A percentile compares a stretch with the other conserved stretches of the same genome.
phyloP scores from a whole-genome alignment of 2,888 invertebrate genomes.

The Macaria notata region DNA sequence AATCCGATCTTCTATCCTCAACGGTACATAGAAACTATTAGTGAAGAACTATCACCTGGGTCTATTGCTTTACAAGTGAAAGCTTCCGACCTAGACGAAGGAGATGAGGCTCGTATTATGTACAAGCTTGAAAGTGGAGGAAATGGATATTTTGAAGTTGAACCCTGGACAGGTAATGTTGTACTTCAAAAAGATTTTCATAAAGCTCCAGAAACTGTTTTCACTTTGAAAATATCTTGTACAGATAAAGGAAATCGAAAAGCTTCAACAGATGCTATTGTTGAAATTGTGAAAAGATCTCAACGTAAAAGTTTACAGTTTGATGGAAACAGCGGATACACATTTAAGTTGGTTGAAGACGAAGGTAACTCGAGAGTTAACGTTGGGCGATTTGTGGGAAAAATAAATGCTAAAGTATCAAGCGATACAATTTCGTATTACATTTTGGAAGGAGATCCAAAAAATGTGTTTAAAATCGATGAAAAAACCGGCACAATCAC shows the following conservation, averaged over 20 bases:
- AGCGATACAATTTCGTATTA: slow-evolving; percentile 87
- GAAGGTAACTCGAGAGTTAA: slow-evolving; percentile 83
- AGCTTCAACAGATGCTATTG: slow-evolving; percentile 88
- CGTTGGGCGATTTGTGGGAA: slow-evolving; percentile 88
- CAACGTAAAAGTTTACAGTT: slow-evolving; percentile 89
- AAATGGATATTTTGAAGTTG: slow-evolving; percentile 90
- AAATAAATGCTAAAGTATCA: slow-evolving; percentile 84
- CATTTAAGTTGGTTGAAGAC: slow-evolving; percentile 93
- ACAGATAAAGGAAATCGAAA: slow-evolving; percentile 90
- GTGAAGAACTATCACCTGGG: slow-evolving; percentile 85
- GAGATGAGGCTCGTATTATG: slow-evolving; percentile 92
- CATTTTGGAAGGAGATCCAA: slow-evolving; percentile 91
- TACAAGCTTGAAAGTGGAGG: slow-evolving; percentile 91
- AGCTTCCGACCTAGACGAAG: slow-evolving; percentile 93
- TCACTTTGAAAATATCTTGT: slow-evolving; percentile 89
- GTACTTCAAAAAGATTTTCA: slow-evolving; percentile 85
- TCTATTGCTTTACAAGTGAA: slow-evolving; percentile 87
- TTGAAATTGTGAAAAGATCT: slow-evolving; percentile 90
- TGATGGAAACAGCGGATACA: slow-evolving; percentile 88
- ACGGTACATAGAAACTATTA: slow-evolving; percentile 90
- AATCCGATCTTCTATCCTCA: slow-evolving; percentile 95
- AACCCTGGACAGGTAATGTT: slow-evolving; percentile 89
- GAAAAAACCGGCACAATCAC: slow-evolving; percentile 89
- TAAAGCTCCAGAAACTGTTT: slow-evolving; percentile 85
- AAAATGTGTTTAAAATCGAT: slow-evolving; percentile 90